Evolutionary conservation across 1,140 invertebrate genomes (phyloP), one percentile per base, ranked within the genome.

Genomic region (Drosophila leontia): DNA sequence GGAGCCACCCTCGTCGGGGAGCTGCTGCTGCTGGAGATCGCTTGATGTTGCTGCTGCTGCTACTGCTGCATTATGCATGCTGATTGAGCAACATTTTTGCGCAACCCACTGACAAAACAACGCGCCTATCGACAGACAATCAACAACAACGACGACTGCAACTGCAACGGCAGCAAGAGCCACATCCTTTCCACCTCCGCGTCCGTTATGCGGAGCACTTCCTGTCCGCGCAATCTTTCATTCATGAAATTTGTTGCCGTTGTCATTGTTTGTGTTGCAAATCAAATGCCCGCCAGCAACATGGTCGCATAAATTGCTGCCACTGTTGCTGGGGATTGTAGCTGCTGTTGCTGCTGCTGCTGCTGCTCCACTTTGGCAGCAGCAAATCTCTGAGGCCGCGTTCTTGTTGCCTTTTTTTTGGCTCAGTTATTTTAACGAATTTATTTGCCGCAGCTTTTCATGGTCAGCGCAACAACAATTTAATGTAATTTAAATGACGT

Each of bases 401-500:
- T 65, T 65, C 35, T 34, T 44, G 35, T 67, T 45, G 50, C 15
- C 44, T 45, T 53, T 45, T 50, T 57, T 62, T 82, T 44, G 68
- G 80, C 80, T 90, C 88, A 90, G 85, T 90, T 90, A 90, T 88
- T 91, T 91, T 88, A 91, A 91, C 88, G 88, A 91, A 91, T 91
- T 91, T 91, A 91, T 91, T 91, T 91, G 88, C 84, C 77, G 76
- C 81, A 78, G 79, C 88, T 74, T 91, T 91, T 83, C 83, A 87
- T 91, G 80, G 81, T 91, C 87, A 87, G 80, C 80, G 82, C 91
- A 92, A 78, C 53, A 56, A 92, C 86, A 92, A 92, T 91, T 92
- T 92, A 92, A 92, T 92, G 91, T 92, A 92, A 92, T 92, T 92
- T 92, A 92, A 92, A 92, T 92, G 91, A 92, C 91, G 90, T 83